These are phyloP conservation scores for Uloborus diversus DNA, from an alignment of 1,140 invertebrate species.

Conservation along the genomic window DNA sequence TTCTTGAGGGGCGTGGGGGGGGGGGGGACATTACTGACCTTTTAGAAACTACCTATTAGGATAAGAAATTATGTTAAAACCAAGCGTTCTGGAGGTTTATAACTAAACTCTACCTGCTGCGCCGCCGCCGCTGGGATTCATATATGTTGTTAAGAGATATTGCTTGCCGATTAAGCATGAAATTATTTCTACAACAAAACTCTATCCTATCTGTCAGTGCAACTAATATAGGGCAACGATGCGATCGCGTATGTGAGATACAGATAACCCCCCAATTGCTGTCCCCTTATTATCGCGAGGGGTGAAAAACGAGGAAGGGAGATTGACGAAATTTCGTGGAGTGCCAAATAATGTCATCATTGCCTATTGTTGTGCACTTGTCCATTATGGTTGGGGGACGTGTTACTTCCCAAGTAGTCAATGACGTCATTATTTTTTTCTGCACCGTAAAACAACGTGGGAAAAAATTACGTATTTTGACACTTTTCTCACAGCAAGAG, in stretches of 20 bases:
- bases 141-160: too few species aligned
- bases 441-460: neutral
- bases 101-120: too few species aligned
- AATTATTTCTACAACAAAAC: too few species aligned
- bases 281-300: neutral
- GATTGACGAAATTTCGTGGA: slow-evolving; percentile 10
- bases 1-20: too few species aligned
- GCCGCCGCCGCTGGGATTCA: too few species aligned
- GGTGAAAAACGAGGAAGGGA: neutral
- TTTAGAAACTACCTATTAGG: too few species aligned
- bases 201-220: too few species aligned
- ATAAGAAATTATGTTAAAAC: too few species aligned
- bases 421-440: neutral
- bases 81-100: too few species aligned
- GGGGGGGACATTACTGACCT: too few species aligned
- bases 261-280: neutral
- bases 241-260: neutral
- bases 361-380: slow-evolving; percentile 48
- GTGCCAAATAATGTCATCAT: slow-evolving; percentile 50
- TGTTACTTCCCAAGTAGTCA: neutral
- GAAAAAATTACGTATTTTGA: neutral
- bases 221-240: neutral
- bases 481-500: too few species aligned
- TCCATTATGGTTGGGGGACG: slow-evolving; percentile 39
- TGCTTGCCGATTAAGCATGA: too few species aligned